Base-by-base conservation (phyloP, 2,797 vertebrate species). In the Liparis tanakae region DNA sequence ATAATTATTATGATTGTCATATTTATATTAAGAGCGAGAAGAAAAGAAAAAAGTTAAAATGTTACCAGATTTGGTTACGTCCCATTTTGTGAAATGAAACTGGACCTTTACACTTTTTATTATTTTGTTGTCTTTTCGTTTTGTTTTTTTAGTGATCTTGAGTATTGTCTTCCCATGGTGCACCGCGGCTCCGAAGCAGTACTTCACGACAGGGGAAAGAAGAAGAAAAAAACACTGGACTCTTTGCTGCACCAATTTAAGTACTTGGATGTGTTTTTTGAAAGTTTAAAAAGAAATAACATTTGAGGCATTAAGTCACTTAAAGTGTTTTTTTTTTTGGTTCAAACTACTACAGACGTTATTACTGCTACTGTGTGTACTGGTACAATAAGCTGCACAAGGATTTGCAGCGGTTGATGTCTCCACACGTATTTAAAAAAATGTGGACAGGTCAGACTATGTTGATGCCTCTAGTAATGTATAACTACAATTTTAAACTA, bases 1-100 rank as follows among this genome's bases (percentile, higher is more conserved):
- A 91, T 90, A 86, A 93, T 86, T 85, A 91, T 89, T 89, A 87
- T 87, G 79, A 92, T 88, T 86, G 87, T 89, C 88, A 89, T 94
- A 92, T 94, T 94, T 94, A 93, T 94, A 93, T 92, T 81, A 37
- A 73, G 22, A 30, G 25, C 25, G 50, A 51, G 88, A 88, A 85
- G 65, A 71, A 85, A 67, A 88, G 25, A 87, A 85, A 67, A 69
- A 85, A 69, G 70, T 85, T 73, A 80, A 89, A 91, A 85, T 69
- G 75, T 80, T 82, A 78, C 76, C 71, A 76, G 86, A 89, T 87
- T 82, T 82, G 67, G 74, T 88, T 89, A 88, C 74, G 82, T 90
- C 85, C 87, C 74, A 70, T 86, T 87, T 88, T 89, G 82, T 86
- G 78, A 81, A 76, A 81, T 60, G 54, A 88, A 86, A 81, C 80